Percentiles rank a stretch among this genome's conserved stretches.
phyloP scores from a whole-genome alignment of 2,797 vertebrate species.

The Chaenodraco wilsoni region DNA sequence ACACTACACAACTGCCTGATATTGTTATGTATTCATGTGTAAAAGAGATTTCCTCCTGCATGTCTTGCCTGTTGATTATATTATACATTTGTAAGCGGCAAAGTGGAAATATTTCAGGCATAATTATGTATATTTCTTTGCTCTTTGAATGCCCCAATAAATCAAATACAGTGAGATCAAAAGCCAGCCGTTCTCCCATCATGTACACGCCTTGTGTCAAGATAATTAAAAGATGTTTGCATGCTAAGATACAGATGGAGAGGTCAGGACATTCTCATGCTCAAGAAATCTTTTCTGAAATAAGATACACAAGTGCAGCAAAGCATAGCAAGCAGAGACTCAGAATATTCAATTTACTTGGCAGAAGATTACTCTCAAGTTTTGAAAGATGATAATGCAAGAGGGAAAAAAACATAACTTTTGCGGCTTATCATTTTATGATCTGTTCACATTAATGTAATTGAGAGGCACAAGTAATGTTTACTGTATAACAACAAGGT shows the following conservation, averaged over 20 bases:
- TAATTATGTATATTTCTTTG: slow-evolving; percentile 37
- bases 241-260: slow-evolving; percentile 33
- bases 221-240: slow-evolving; percentile 44
- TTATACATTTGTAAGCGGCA: slow-evolving; percentile 21
- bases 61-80: slow-evolving; percentile 26
- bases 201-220: not conserved
- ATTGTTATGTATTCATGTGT: slow-evolving; percentile 28
- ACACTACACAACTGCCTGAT: slow-evolving; percentile 14
- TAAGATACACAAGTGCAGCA: slow-evolving; percentile 9
- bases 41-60: slow-evolving; percentile 13
- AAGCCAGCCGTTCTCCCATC: slow-evolving; percentile 11
- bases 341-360: not conserved
- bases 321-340: slow-evolving; percentile 3
- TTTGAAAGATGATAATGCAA: not conserved
- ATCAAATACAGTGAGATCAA: slow-evolving; percentile 22
- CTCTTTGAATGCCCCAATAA: slow-evolving; percentile 21
- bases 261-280: slow-evolving; percentile 30
- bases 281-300: slow-evolving; percentile 20
- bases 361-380: not conserved
- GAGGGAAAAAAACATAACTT: not conserved
- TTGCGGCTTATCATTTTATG: not conserved
- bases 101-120: slow-evolving; percentile 42
- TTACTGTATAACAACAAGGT: not conserved
- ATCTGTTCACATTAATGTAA: not conserved
- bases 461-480: not conserved